phyloP scores from a whole-genome alignment of 2,113 vertebrate genomes.

The Salvator merianae region DNA sequence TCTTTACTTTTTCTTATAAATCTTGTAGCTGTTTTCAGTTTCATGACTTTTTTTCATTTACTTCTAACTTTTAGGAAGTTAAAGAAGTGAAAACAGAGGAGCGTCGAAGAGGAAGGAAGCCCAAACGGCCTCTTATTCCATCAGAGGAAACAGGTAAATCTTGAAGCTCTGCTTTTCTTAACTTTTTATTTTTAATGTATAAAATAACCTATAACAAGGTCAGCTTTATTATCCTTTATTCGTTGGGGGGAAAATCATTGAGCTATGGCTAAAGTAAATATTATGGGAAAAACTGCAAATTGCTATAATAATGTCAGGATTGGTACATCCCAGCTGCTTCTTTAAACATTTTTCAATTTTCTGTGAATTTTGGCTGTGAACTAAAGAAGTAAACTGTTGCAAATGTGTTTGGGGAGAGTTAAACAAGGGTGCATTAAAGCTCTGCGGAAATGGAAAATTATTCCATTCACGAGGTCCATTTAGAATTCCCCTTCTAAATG shows the following conservation, averaged over 20 bases:
- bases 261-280: conserved; percentile 62
- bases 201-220: conserved; percentile 51
- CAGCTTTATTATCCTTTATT: conserved; percentile 60
- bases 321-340: conserved; percentile 76
- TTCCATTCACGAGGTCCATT: conserved; percentile 53
- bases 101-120: conserved; percentile 76
- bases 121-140: conserved; percentile 54
- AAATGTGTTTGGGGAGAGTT: conserved; percentile 71
- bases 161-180: conserved; percentile 31
- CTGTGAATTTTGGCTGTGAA: conserved; percentile 68
- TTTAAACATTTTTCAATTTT: conserved; percentile 63
- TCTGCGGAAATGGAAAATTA: conserved; percentile 73
- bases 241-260: conserved; percentile 54
- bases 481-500: conserved; percentile 53
- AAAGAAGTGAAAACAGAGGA: conserved; percentile 61
- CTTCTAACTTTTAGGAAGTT: conserved; percentile 64
- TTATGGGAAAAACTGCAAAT: conserved; percentile 73
- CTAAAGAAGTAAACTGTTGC: conserved; percentile 74
- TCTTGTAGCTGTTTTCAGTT: conserved; percentile 1
- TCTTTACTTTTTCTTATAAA: background rate
- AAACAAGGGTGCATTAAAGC: conserved; percentile 75
- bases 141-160: conserved; percentile 82
- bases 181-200: conserved; percentile 46
- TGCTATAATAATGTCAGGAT: conserved; percentile 75
- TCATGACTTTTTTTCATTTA: conserved; percentile 19